These are phyloP conservation scores for Gobio gobio DNA, from an alignment of 2,113 vertebrate genomes.

Conservation along the genomic window DNA sequence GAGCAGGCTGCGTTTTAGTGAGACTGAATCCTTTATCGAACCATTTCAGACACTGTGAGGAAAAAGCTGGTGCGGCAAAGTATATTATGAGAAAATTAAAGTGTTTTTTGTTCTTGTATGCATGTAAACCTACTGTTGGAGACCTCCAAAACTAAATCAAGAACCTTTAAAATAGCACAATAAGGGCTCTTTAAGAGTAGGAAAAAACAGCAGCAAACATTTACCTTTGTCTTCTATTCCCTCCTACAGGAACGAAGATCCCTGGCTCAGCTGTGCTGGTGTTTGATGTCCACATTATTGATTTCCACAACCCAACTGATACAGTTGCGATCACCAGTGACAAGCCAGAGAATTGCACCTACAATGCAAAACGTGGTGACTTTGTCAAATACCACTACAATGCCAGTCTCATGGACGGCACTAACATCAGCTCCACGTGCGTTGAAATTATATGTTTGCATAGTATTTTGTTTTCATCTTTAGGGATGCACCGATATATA, in stretches of 20 bases:
- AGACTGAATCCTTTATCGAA: too few species aligned
- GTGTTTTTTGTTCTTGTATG: too few species aligned
- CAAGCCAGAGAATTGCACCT: constrained; percentile 83
- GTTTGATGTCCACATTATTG: constrained; percentile 92
- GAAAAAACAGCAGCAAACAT: neutral
- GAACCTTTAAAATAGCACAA: too few species aligned
- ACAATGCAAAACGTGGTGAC: constrained; percentile 90
- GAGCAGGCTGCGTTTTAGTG: too few species aligned
- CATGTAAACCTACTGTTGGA: too few species aligned
- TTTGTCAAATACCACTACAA: constrained; percentile 98
- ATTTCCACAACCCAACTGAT: constrained; percentile 95
- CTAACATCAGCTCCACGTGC: constrained; percentile 93
- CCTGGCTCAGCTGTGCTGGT: constrained; percentile 96
- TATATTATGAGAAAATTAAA: too few species aligned
- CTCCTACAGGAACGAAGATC: constrained; percentile 84
- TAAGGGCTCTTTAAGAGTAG: neutral
- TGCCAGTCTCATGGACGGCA: constrained; percentile 91
- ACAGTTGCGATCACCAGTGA: constrained; percentile 78
- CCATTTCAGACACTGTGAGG: too few species aligned
- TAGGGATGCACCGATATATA: too few species aligned
- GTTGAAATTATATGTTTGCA: constrained; percentile 59
- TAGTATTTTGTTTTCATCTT: neutral
- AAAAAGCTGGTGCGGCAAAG: too few species aligned
- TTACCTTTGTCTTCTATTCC: neutral
- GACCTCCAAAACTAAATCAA: too few species aligned